Conservation (phyloP, 2,888 invertebrate genomes). For the Rapana venosa region DNA sequence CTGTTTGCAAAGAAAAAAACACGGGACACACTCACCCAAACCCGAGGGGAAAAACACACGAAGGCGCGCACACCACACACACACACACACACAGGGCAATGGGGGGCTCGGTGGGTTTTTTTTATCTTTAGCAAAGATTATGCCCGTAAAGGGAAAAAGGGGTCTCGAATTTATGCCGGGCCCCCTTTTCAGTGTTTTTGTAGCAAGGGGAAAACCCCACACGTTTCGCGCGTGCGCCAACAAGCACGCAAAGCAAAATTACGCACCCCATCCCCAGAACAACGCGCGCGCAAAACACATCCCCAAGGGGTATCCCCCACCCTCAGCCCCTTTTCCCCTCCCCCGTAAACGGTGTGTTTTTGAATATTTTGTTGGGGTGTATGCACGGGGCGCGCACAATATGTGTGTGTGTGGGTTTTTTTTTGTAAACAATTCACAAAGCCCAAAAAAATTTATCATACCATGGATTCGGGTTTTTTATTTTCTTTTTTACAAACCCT, state of each 20-base stretch:
- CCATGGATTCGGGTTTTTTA: no score
- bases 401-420: background rate
- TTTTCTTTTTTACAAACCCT: no score
- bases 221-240: background rate
- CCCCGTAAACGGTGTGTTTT: background rate
- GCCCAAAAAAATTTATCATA: no score
- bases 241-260: background rate
- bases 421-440: no score
- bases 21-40: conserved; percentile 2
- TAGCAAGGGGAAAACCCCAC: background rate
- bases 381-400: background rate
- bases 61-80: background rate
- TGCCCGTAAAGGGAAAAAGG: no score
- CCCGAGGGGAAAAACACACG: background rate
- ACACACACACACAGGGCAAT: no score
- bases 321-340: background rate
- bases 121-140: no score
- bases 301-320: background rate
- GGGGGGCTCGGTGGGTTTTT: no score
- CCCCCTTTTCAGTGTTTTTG: no score
- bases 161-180: no score
- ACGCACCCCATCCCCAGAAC: background rate
- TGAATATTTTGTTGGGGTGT: no score
- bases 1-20: background rate
- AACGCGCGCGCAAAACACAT: background rate